Base-by-base conservation (phyloP, 2,113 vertebrate genomes). In the Nycticorax nycticorax region DNA sequence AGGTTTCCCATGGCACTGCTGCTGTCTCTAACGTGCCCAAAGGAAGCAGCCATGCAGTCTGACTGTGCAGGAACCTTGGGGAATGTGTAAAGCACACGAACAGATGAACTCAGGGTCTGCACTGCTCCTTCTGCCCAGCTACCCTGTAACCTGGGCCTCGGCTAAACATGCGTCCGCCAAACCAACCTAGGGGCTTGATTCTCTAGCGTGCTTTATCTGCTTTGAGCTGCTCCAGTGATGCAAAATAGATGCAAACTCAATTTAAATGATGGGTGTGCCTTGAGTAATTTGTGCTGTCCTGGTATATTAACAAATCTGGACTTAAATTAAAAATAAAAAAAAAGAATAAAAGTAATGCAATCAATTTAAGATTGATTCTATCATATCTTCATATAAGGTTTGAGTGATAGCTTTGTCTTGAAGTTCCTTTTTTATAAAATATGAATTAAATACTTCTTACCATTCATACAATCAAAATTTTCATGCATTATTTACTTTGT, bases 351-450 rank as follows among this genome's bases (percentile, higher is more conserved):
- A 60, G 9, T 71, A 75, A 47, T 81, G 35, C 23, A 63, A 48
- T 84, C 20, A 48, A 47, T 92, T 89, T 81, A 71, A 81, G 16
- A 60, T 53, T 56, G 20, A 59, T 84, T 81, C 28, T 84, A 8
- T 89, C 32, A 45, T 43, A 77, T 33, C 6, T 52, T 84, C 60
- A 17, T 63, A 6, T 37, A 83, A 60, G 7, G 12, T 78, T 92
- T 78, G 69, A 84, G 35, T 63, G 14, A 50, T 43, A 89, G 21
- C 10, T 77, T 91, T 94, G 60, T 48, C 37, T 93, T 86, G 67
- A 66, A 27, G 16, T 88, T 89, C 53, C 52, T 78, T 75, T 5
- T 77, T 95, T 92, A 84, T 84, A 84, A 96, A 93, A 95, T 55
- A 63, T 24, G 43, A 69, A 92, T 53, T 2, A 86, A 84, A 91